Percentiles rank a stretch among this genome's conserved stretches.
Evolutionary conservation across 2,797 vertebrate species (phyloP).

Genomic region (Anas flavirostris): DNA sequence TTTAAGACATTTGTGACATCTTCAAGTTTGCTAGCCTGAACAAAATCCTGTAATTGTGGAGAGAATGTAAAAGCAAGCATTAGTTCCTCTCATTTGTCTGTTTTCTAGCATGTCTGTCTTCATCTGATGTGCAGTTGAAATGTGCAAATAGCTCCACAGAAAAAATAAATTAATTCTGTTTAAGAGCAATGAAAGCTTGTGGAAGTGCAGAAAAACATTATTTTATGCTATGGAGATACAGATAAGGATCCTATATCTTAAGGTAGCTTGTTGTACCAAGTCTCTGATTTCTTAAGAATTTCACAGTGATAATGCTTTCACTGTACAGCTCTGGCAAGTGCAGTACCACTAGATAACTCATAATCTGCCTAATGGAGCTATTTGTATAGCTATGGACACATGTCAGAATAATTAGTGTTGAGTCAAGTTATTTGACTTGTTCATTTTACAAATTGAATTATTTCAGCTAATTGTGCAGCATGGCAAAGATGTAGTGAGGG

Average conservation of each 20-base stretch:
- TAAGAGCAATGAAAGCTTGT: not conserved
- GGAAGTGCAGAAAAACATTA: not conserved
- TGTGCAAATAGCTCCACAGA: not conserved
- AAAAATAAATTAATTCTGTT: not conserved
- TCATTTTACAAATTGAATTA: conserved; percentile 49
- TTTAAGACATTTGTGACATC: not conserved
- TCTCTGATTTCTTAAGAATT: not conserved
- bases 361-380: conserved; percentile 3
- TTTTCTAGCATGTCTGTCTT: not conserved
- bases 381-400: not conserved
- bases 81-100: not conserved
- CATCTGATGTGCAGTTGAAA: not conserved
- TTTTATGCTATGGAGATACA: not conserved
- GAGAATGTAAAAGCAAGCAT: not conserved
- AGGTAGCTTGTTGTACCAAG: not conserved
- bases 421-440: conserved; percentile 36
- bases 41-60: not conserved
- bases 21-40: not conserved
- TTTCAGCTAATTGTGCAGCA: not conserved
- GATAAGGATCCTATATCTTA: not conserved
- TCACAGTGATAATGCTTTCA: not conserved
- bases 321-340: not conserved
- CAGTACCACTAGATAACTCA: not conserved
- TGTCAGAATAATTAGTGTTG: conserved; percentile 24
- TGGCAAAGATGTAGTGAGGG: not conserved